A percentile compares a stretch with the other conserved stretches of the same genome.
phyloP scores from a whole-genome alignment of 1,140 invertebrate species.

The Drosophila mojavensis region DNA sequence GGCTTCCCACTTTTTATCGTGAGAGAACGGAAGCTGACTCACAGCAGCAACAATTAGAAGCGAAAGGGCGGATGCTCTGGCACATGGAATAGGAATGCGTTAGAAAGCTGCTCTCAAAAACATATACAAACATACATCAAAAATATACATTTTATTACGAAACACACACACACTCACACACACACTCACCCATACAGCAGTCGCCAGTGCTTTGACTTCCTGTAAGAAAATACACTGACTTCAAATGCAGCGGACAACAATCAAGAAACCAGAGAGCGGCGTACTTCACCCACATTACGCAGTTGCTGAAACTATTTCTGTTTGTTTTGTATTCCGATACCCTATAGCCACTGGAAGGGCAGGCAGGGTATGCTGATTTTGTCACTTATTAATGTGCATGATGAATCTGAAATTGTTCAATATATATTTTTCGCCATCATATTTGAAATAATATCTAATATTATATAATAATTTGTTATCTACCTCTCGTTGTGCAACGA shows the following conservation, averaged over 20 bases:
- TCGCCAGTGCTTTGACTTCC: constrained; percentile 58
- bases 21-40: constrained; percentile 44
- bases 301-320: constrained; percentile 30
- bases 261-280: constrained; percentile 26
- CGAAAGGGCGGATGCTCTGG: constrained; percentile 14
- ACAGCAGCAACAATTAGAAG: constrained; percentile 20
- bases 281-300: constrained; percentile 65
- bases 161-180: too few relatives aligned
- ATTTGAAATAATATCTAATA: too few relatives aligned
- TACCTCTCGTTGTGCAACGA: too few relatives aligned
- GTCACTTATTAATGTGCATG: too few relatives aligned
- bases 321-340: constrained; percentile 3
- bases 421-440: too few relatives aligned
- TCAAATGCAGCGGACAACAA: constrained; percentile 13
- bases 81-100: constrained; percentile 25
- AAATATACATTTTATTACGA: too few relatives aligned
- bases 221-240: constrained; percentile 38
- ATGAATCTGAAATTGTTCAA: too few relatives aligned
- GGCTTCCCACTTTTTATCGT: constrained; percentile 44
- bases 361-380: neutral
- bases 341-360: neutral
- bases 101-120: constrained; percentile 26
- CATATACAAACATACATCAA: constrained; percentile 17
- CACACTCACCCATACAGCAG: too few relatives aligned
- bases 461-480: too few relatives aligned